phyloP scores from a whole-genome alignment of 2,113 vertebrate species.

The Ramphastos sulfuratus region DNA sequence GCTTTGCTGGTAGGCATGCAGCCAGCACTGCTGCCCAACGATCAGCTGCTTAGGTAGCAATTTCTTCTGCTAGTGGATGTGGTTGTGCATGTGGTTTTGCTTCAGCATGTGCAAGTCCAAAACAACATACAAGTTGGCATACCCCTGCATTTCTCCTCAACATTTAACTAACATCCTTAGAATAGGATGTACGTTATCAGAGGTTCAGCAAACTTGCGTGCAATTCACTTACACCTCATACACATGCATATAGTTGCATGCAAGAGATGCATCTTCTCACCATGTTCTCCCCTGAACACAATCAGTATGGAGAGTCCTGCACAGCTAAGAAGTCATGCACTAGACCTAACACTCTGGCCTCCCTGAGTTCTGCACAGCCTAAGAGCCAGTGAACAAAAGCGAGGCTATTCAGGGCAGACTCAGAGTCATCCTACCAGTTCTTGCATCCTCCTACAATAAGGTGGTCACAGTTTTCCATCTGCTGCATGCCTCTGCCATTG shows the following conservation, averaged over 20 bases:
- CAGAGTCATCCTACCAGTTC: neutral
- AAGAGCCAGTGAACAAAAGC: neutral
- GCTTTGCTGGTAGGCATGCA: neutral
- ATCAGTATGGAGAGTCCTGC: neutral
- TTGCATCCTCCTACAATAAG: neutral
- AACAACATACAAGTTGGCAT: neutral
- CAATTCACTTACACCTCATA: neutral
- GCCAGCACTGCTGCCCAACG: neutral
- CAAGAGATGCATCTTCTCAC: neutral
- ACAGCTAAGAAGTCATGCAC: neutral
- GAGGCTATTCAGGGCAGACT: neutral
- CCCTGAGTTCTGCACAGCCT: neutral
- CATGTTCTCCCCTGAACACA: neutral
- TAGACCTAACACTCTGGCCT: neutral
- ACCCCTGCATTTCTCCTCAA: neutral
- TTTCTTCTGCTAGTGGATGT: neutral
- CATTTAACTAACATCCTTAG: neutral
- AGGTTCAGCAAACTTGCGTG: neutral
- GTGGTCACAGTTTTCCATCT: neutral
- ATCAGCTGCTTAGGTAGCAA: neutral
- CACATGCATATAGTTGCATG: neutral
- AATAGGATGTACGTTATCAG: neutral
- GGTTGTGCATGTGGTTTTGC: neutral
- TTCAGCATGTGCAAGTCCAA: neutral
- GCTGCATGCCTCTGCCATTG: neutral